Evolutionary conservation across 2,888 invertebrate species (phyloP).

Genomic region (Lydus trimaculatus): DNA sequence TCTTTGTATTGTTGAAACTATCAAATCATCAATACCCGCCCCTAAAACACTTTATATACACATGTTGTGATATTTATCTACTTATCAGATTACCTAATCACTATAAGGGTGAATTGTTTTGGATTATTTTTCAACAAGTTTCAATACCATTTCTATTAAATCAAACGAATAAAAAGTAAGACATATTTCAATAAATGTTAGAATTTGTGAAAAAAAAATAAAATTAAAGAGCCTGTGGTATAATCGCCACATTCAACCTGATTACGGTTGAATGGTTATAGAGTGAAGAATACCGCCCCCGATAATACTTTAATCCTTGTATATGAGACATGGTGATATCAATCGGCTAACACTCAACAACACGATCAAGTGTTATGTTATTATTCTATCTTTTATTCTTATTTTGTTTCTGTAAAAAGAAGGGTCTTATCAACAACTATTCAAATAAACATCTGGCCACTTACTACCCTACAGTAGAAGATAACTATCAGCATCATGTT

Average conservation of each 20-base stretch:
- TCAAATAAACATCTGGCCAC: conserved; percentile 38
- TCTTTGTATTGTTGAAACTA: not conserved
- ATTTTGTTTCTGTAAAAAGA: not conserved
- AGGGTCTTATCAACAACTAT: conserved; percentile 2
- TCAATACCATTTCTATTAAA: too few relatives aligned
- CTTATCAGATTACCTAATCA: conserved; percentile 50
- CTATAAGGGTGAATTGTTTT: conserved; percentile 3
- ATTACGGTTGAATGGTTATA: conserved; percentile 40
- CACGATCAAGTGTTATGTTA: not conserved
- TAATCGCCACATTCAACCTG: conserved; percentile 34
- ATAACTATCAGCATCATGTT: conserved; percentile 22
- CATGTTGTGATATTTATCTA: conserved; percentile 59
- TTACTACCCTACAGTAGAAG: conserved; percentile 27
- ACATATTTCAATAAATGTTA: not conserved
- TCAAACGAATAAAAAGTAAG: too few relatives aligned
- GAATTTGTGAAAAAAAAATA: conserved; percentile 22
- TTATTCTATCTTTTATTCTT: not conserved
- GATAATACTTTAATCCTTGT: conserved; percentile 22
- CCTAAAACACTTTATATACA: conserved; percentile 51
- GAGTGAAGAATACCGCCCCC: conserved; percentile 27
- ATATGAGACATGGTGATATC: conserved; percentile 5
- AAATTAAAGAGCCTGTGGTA: conserved; percentile 27
- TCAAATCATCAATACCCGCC: conserved; percentile 27
- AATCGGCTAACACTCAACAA: not conserved
- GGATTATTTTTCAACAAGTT: conserved; percentile 1